These are phyloP conservation scores for Hyperoodon ampullatus DNA, from an alignment of 2,113 vertebrate species.

Conservation along the genomic window DNA sequence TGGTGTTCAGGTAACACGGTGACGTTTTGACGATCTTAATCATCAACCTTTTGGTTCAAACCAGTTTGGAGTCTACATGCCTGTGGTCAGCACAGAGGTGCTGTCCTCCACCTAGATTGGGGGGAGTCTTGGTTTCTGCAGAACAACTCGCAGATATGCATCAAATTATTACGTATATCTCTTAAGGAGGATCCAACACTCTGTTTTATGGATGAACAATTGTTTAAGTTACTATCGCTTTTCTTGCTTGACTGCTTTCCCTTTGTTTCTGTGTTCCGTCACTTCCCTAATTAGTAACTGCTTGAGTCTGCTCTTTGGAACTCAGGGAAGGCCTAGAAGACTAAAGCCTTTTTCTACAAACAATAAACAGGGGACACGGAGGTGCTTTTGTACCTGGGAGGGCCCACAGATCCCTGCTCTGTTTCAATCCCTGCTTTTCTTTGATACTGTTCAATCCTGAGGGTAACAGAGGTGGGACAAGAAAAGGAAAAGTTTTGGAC, in stretches of 20 bases:
- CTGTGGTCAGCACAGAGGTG: background rate
- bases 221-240: background rate
- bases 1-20: background rate
- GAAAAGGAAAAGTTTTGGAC: background rate
- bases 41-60: background rate
- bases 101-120: background rate
- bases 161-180: background rate
- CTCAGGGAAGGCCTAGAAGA: background rate
- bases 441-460: background rate
- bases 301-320: background rate
- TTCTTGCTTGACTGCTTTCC: background rate
- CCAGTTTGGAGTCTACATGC: background rate
- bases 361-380: background rate
- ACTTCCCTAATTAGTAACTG: background rate
- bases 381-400: background rate
- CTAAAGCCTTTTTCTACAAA: background rate
- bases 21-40: background rate
- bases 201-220: background rate
- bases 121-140: background rate
- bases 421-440: background rate
- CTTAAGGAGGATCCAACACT: background rate
- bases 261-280: background rate
- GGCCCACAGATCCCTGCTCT: background rate
- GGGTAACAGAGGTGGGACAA: background rate
- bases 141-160: background rate